Conservation (phyloP, 1,140 invertebrate genomes). For the Phthorimaea operculella region DNA sequence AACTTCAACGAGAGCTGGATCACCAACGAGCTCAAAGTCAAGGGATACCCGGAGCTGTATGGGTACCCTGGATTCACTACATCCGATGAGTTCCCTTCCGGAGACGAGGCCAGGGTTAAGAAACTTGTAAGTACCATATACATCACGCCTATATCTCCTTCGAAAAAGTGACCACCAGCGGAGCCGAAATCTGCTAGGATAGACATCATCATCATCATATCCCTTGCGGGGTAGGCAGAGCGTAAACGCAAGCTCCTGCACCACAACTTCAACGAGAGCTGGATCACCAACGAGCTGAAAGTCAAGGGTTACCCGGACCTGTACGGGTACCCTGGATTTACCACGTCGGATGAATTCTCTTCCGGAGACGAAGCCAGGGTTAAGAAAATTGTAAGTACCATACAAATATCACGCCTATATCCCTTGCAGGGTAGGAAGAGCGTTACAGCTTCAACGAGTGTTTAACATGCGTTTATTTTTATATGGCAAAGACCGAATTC, state of each 20-base stretch:
- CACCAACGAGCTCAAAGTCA: slow-evolving; percentile 65
- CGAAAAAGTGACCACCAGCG: no score
- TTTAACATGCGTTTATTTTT: no score
- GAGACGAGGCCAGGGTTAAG: slow-evolving; percentile 51
- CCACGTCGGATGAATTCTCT: slow-evolving; percentile 55
- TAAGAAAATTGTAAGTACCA: slow-evolving; percentile 50
- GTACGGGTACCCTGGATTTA: slow-evolving; percentile 48
- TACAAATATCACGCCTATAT: no score
- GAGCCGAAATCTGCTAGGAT: no score
- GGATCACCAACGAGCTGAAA: slow-evolving; percentile 67
- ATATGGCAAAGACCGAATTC: no score
- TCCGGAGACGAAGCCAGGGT: slow-evolving; percentile 53
- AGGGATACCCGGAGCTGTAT: slow-evolving; percentile 61
- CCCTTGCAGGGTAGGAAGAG: no score
- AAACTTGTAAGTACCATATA: slow-evolving; percentile 48
- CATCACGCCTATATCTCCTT: no score
- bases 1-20: slow-evolving; percentile 68
- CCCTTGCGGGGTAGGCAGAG: no score
- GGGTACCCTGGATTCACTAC: slow-evolving; percentile 51
- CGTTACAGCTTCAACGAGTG: no score
- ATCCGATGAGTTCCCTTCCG: slow-evolving; percentile 54
- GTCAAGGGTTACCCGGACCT: slow-evolving; percentile 64
- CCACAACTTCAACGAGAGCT: slow-evolving; percentile 66
- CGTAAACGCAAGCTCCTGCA: slow-evolving; percentile 62
- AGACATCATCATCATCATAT: no score